These are phyloP conservation scores for Linnaemya tessellans DNA, from an alignment of 2,888 invertebrate species.

Conservation along the genomic window DNA sequence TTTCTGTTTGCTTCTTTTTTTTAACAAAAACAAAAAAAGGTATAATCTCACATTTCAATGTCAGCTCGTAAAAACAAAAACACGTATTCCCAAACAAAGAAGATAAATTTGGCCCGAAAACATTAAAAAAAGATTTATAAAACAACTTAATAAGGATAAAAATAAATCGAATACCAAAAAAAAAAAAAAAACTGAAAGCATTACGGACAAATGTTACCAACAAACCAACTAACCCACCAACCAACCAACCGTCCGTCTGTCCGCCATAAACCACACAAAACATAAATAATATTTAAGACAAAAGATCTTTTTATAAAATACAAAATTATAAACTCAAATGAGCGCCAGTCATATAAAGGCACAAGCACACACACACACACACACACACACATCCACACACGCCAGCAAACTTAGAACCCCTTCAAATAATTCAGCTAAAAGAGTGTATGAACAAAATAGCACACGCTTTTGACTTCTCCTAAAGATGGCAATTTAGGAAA, in stretches of 20 bases:
- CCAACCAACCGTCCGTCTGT: background rate
- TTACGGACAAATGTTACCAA: slow-evolving; percentile 52
- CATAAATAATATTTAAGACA: slow-evolving; percentile 38
- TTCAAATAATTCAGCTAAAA: slow-evolving; percentile 60
- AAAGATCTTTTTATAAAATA: slow-evolving; percentile 11
- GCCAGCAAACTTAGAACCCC: slow-evolving; percentile 35
- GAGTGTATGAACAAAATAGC: background rate
- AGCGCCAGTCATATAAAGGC: background rate
- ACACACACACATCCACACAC: background rate
- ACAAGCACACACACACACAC: background rate
- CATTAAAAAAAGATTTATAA: slow-evolving; percentile 4
- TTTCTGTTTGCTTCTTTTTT: background rate
- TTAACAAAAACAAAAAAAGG: background rate
- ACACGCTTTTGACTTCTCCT: slow-evolving; percentile 17
- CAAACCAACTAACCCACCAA: slow-evolving; percentile 7
- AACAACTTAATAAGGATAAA: slow-evolving; percentile 41
- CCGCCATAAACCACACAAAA: slow-evolving; percentile 11
- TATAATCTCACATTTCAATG: slow-evolving; percentile 20
- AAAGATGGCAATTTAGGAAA: slow-evolving; percentile 30
- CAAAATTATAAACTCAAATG: slow-evolving; percentile 13
- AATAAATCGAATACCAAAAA: slow-evolving; percentile 3
- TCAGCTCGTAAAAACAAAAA: slow-evolving; percentile 16
- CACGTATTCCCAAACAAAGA: background rate
- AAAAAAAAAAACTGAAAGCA: slow-evolving; percentile 12
- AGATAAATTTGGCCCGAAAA: slow-evolving; percentile 18